Conservation (phyloP, 2,113 vertebrate genomes). For the Elephas maximus region DNA sequence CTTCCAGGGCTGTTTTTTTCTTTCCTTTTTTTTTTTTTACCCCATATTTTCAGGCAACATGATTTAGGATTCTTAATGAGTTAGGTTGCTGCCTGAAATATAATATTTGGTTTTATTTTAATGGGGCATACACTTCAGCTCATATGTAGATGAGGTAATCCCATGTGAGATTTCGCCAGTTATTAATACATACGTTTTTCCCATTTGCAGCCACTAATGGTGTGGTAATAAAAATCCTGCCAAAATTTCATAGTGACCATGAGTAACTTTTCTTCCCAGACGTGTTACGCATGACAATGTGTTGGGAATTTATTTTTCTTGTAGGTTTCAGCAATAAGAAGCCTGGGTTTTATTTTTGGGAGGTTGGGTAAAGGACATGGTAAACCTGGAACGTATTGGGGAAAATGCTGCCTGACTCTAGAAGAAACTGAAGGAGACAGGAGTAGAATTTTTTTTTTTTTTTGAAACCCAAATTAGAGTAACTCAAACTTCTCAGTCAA, state of each 20-base stretch:
- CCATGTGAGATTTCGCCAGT: slow-evolving; percentile 57
- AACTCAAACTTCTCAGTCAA: no score
- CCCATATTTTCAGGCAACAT: background rate
- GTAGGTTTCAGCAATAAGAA: slow-evolving; percentile 42
- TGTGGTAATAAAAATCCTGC: slow-evolving; percentile 54
- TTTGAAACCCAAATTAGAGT: background rate
- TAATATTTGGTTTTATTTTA: slow-evolving; percentile 58
- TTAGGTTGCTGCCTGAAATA: slow-evolving; percentile 22
- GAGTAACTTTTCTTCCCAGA: slow-evolving; percentile 48
- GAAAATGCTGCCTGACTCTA: background rate
- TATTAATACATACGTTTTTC: slow-evolving; percentile 62
- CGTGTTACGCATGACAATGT: background rate
- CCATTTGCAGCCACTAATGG: slow-evolving; percentile 44
- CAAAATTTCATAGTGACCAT: slow-evolving; percentile 52
- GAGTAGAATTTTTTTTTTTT: background rate
- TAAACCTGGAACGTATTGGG: background rate
- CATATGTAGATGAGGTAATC: slow-evolving; percentile 64
- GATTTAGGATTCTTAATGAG: slow-evolving; percentile 44
- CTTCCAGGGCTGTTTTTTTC: background rate
- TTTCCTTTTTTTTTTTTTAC: background rate
- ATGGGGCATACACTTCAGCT: background rate
- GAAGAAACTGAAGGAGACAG: background rate
- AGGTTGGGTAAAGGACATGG: background rate
- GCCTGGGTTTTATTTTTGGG: slow-evolving; percentile 15
- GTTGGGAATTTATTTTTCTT: slow-evolving; percentile 51